Percentiles rank a stretch among this genome's conserved stretches.
These are phyloP conservation scores for Helicorthomorpha holstii DNA, from an alignment of 1,140 invertebrate species.

Conservation along the genomic window DNA sequence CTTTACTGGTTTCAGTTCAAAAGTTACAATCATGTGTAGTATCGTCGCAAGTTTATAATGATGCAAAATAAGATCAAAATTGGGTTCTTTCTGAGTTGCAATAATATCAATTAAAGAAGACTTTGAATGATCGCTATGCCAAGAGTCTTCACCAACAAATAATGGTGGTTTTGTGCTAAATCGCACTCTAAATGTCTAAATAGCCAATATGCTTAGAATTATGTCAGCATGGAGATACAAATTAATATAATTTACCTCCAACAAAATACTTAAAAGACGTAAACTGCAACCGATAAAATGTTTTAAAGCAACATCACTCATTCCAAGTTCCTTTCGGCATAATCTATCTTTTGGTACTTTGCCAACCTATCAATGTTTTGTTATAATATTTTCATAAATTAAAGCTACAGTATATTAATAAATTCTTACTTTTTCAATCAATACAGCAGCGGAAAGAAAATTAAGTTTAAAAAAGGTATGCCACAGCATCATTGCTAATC, in stretches of 20 bases:
- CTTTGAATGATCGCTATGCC: constrained; percentile 24
- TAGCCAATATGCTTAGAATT: neutral
- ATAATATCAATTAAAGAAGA: constrained; percentile 54
- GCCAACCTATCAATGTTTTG: constrained; percentile 27
- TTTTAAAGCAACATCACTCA: constrained; percentile 46
- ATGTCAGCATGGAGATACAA: neutral
- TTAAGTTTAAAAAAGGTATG: constrained; percentile 58
- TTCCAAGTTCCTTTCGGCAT: constrained; percentile 36
- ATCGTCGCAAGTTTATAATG: constrained; percentile 58
- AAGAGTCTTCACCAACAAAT: constrained; percentile 25
- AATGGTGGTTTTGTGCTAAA: neutral
- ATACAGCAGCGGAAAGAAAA: constrained; percentile 48
- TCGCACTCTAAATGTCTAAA: too few relatives aligned
- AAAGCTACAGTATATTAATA: neutral
- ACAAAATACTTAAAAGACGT: constrained; percentile 54
- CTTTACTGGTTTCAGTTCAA: constrained; percentile 41
- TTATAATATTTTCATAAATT: neutral
- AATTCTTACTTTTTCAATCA: constrained; percentile 53
- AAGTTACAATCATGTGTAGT: constrained; percentile 56
- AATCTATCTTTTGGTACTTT: constrained; percentile 69
- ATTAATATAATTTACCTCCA: constrained; percentile 35
- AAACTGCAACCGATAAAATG: constrained; percentile 48
- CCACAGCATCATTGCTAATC: constrained; percentile 68
- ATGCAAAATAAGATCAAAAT: constrained; percentile 53
- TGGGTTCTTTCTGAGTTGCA: constrained; percentile 49